These are phyloP conservation scores for Oreohelix idahoensis DNA, from an alignment of 1,140 invertebrate genomes.

Conservation along the genomic window DNA sequence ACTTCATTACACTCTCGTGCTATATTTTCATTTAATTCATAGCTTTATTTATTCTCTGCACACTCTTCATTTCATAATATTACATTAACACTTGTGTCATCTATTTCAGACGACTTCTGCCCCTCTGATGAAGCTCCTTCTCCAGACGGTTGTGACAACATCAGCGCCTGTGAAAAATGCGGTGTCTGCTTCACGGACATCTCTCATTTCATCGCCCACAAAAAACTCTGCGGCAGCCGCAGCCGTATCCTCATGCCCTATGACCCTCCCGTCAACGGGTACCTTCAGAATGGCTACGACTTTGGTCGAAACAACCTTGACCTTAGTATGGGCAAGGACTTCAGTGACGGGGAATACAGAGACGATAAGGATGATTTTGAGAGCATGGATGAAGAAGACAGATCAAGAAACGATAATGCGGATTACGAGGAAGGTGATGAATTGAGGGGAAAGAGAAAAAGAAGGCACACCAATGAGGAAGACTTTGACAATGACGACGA, in stretches of 20 bases:
- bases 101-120: conserved; percentile 26
- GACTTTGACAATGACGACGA: background rate
- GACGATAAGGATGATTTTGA: conserved; percentile 34
- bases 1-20: too few species aligned
- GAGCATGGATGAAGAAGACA: conserved; percentile 17
- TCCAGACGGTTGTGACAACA: conserved; percentile 10
- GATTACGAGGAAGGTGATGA: background rate
- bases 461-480: background rate
- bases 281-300: conserved; percentile 29
- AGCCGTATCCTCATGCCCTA: conserved; percentile 36
- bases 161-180: conserved; percentile 35
- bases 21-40: too few species aligned
- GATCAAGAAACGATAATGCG: background rate
- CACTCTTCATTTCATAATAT: too few species aligned
- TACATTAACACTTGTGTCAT: background rate
- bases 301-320: background rate
- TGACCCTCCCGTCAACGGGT: conserved; percentile 35
- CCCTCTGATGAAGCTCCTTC: conserved; percentile 22
- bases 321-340: conserved; percentile 13
- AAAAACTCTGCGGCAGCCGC: conserved; percentile 28
- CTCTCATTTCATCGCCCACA: conserved; percentile 9
- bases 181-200: conserved; percentile 30
- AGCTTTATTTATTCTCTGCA: too few species aligned
- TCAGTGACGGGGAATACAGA: conserved; percentile 7
- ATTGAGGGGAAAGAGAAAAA: background rate